Percentiles rank a stretch among this genome's conserved stretches.
These are phyloP conservation scores for Spondyliosoma cantharus DNA, from an alignment of 2,797 vertebrate genomes.

Conservation along the genomic window DNA sequence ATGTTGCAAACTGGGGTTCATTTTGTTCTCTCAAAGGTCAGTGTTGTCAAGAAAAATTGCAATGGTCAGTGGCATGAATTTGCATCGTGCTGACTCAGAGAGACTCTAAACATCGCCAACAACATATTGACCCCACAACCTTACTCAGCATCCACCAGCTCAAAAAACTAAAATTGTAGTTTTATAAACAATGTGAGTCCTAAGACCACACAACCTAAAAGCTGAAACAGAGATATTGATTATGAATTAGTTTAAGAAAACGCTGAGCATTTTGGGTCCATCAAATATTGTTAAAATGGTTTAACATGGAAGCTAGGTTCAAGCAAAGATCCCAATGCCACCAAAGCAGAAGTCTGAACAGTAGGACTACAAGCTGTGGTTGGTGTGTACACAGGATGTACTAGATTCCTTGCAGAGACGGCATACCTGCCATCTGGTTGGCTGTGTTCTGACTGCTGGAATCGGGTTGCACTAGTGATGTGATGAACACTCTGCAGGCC, in stretches of 20 bases:
- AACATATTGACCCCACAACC: not conserved
- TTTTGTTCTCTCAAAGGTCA: conserved; percentile 7
- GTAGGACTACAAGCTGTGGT: conserved; percentile 7
- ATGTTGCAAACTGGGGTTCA: not conserved
- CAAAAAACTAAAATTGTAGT: not conserved
- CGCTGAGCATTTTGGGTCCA: not conserved
- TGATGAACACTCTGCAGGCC: not conserved
- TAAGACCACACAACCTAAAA: not conserved
- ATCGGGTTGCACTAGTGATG: not conserved
- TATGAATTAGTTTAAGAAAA: not conserved
- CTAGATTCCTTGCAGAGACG: conserved; percentile 2
- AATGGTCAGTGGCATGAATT: not conserved
- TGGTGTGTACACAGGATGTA: not conserved
- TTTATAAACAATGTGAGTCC: not conserved
- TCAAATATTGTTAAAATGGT: not conserved
- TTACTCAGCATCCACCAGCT: not conserved
- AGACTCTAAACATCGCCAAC: not conserved
- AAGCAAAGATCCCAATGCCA: conserved; percentile 7
- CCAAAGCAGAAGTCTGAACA: not conserved
- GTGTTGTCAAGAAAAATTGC: not conserved
- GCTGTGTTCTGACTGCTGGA: conserved; percentile 1
- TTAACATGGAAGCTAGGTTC: not conserved
- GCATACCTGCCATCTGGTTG: conserved; percentile 20
- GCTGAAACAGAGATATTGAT: not conserved
- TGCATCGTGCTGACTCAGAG: not conserved